These are phyloP conservation scores for Hypolimnas misippus DNA, from an alignment of 2,888 invertebrate genomes.

Conservation along the genomic window DNA sequence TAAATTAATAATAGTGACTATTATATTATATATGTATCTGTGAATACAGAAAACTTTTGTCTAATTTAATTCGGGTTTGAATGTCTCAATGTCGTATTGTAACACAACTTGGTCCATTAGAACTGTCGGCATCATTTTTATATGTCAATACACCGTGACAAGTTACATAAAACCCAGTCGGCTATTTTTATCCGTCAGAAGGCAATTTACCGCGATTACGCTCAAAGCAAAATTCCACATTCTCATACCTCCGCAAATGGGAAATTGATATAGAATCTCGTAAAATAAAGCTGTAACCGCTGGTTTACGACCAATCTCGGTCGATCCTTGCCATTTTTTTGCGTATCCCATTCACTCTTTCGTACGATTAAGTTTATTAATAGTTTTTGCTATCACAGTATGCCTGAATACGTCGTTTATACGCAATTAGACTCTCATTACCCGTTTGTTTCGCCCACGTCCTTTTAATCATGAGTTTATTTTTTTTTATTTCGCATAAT, in stretches of 20 bases:
- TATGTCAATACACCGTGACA: conserved; percentile 12
- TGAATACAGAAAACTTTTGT: no score
- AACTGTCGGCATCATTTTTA: conserved; percentile 7
- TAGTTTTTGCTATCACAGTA: conserved; percentile 60
- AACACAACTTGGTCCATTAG: background rate
- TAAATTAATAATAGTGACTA: no score
- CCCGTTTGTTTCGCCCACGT: conserved; percentile 62
- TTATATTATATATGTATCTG: no score
- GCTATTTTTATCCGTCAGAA: conserved; percentile 26
- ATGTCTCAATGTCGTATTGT: background rate
- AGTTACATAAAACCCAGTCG: conserved; percentile 20
- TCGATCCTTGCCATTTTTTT: conserved; percentile 33
- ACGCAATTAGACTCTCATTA: conserved; percentile 72
- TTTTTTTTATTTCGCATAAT: conserved; percentile 56
- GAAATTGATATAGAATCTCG: conserved; percentile 31
- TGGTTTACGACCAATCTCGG: conserved; percentile 29
- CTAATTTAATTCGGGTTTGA: no score
- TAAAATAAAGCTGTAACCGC: conserved; percentile 21
- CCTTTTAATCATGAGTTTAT: conserved; percentile 57
- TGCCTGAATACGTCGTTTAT: conserved; percentile 71
- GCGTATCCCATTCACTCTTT: conserved; percentile 45
- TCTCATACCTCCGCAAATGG: conserved; percentile 26
- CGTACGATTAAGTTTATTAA: conserved; percentile 45
- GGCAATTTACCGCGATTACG: conserved; percentile 24
- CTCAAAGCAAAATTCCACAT: conserved; percentile 22